Evolutionary conservation across 2,113 vertebrate genomes (phyloP).

Genomic region (Hypomesus transpacificus): DNA sequence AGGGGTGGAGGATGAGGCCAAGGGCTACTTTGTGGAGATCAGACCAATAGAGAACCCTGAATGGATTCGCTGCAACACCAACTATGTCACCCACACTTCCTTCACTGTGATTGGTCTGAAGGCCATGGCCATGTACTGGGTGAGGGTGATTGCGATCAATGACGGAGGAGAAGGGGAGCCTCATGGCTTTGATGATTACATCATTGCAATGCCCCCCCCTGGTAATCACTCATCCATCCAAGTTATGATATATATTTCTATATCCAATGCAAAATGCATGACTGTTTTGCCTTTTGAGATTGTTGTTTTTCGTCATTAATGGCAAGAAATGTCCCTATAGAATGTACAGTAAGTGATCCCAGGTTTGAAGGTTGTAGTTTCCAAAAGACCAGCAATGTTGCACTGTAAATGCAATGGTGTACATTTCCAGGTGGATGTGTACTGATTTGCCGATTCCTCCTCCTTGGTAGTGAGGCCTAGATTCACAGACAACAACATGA

Average conservation of each 20-base stretch:
- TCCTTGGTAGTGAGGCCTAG: slow-evolving; percentile 75
- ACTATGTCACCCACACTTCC: slow-evolving; percentile 63
- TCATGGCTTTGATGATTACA: slow-evolving; percentile 63
- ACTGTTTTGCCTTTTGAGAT: no score
- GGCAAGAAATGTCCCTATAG: no score
- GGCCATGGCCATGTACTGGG: slow-evolving; percentile 71
- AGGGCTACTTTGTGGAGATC: slow-evolving; percentile 84
- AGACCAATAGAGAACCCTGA: slow-evolving; percentile 62
- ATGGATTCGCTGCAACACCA: slow-evolving; percentile 78
- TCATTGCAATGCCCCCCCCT: slow-evolving; percentile 63
- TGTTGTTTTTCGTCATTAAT: no score
- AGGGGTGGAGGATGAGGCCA: slow-evolving; percentile 65
- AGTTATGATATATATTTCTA: no score
- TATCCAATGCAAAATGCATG: no score
- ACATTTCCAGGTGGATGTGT: background rate
- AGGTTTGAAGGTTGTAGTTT: no score
- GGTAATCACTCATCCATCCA: slow-evolving; percentile 65
- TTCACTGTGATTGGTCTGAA: slow-evolving; percentile 79
- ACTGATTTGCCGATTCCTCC: background rate
- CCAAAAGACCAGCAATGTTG: no score
- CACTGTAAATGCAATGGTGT: no score
- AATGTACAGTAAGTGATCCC: no score
- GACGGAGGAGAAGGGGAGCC: slow-evolving; percentile 76
- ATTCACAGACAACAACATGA: slow-evolving; percentile 72
- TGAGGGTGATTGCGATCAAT: slow-evolving; percentile 79